Conservation (phyloP, 2,888 invertebrate genomes). For the Temnothorax unifasciatus region DNA sequence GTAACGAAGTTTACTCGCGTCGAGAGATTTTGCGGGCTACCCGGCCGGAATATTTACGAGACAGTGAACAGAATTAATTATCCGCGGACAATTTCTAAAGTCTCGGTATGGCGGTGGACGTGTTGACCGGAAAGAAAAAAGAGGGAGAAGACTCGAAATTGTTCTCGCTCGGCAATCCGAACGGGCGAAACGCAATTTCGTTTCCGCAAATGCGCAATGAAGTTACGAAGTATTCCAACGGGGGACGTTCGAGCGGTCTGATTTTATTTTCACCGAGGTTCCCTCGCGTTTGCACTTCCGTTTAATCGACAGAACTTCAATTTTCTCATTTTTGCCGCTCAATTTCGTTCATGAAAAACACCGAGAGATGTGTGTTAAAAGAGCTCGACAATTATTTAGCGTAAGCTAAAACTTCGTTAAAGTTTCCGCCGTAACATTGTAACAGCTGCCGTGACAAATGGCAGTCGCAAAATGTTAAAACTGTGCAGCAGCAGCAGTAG, state of each 20-base stretch:
- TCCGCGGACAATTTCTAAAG: conserved; percentile 46
- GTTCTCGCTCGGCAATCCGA: conserved; percentile 28
- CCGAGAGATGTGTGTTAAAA: neutral
- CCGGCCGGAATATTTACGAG: conserved; percentile 43
- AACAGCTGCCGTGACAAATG: conserved; percentile 28
- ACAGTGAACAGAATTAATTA: conserved; percentile 49
- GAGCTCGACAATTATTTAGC: conserved; percentile 14
- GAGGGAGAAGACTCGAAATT: conserved; percentile 13
- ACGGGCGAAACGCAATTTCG: conserved; percentile 38
- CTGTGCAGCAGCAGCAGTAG: neutral
- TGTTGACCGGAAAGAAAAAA: neutral
- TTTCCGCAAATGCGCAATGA: conserved; percentile 41
- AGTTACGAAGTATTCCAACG: conserved; percentile 28
- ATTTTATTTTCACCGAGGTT: conserved; percentile 31
- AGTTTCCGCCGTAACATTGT: neutral
- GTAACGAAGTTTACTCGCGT: conserved; percentile 43
- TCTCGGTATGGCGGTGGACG: neutral
- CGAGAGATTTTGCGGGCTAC: conserved; percentile 29
- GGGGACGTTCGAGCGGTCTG: conserved; percentile 19
- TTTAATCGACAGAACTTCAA: conserved; percentile 29
- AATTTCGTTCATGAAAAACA: neutral
- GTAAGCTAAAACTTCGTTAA: neutral
- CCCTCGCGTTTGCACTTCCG: conserved; percentile 23
- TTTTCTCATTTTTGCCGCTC: neutral
- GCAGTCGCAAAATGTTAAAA: conserved; percentile 25